Conservation (phyloP, 2,888 invertebrate genomes). For the Eupelmus urozonus region DNA sequence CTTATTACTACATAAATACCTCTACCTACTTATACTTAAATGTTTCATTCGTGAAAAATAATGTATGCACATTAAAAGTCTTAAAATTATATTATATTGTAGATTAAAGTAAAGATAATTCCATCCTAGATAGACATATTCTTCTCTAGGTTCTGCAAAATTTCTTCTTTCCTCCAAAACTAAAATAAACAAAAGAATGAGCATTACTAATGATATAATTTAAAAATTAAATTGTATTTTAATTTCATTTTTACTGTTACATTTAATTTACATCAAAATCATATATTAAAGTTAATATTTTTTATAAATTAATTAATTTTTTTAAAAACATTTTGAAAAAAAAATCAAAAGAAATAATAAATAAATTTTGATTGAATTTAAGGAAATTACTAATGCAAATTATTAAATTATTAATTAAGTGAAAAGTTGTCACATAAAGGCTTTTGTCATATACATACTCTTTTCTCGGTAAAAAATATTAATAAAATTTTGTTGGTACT, state of each 20-base stretch:
- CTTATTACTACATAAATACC: slow-evolving; percentile 40
- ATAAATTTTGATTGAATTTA: slow-evolving; percentile 5
- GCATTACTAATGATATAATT: background rate
- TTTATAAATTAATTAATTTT: background rate
- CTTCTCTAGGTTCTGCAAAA: slow-evolving; percentile 38
- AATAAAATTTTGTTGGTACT: slow-evolving; percentile 51
- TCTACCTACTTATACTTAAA: slow-evolving; percentile 47
- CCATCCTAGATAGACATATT: slow-evolving; percentile 35
- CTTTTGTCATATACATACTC: slow-evolving; percentile 53
- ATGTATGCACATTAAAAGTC: slow-evolving; percentile 38
- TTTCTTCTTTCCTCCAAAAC: slow-evolving; percentile 51
- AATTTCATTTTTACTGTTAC: slow-evolving; percentile 5
- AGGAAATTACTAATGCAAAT: background rate
- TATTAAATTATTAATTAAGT: background rate
- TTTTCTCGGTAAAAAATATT: slow-evolving; percentile 52
- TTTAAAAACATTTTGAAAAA: background rate
- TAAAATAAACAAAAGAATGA: slow-evolving; percentile 49
- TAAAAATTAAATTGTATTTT: background rate
- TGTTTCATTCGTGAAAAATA: slow-evolving; percentile 48
- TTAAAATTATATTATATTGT: slow-evolving; percentile 40
- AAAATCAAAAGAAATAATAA: background rate
- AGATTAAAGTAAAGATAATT: slow-evolving; percentile 35
- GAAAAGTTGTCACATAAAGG: slow-evolving; percentile 20
- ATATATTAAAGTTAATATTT: background rate
- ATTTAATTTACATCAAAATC: background rate